A percentile compares a stretch with the other conserved stretches of the same genome.
Conservation (phyloP, 2,113 vertebrate species). For the Hystrix brachyura region DNA sequence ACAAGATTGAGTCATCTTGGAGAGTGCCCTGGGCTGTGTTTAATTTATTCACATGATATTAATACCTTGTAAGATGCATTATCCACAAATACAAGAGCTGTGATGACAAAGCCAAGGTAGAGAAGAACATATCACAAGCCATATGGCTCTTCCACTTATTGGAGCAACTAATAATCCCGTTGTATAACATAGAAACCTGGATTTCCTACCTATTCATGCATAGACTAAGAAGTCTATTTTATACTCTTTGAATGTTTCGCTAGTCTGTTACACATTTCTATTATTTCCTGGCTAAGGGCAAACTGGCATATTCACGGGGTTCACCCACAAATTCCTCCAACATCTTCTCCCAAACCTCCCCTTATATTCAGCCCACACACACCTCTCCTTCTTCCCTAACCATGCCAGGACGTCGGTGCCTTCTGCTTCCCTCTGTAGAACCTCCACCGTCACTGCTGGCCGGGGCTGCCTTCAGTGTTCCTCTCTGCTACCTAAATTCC, state of each 20-base stretch:
- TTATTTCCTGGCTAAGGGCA: background rate
- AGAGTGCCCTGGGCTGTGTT: background rate
- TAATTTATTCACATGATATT: background rate
- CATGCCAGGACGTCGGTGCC: background rate
- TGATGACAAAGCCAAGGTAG: background rate
- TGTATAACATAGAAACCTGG: background rate
- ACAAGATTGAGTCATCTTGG: background rate
- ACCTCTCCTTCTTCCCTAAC: background rate
- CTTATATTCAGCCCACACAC: background rate
- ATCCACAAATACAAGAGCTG: background rate
- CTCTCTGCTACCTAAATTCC: background rate
- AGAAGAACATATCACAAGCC: background rate
- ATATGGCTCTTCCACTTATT: background rate
- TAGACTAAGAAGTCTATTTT: background rate
- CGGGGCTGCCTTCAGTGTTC: background rate
- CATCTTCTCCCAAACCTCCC: background rate
- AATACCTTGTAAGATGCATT: background rate
- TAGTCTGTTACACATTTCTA: background rate
- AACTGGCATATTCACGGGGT: background rate
- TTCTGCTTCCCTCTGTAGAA: background rate
- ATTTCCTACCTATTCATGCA: background rate
- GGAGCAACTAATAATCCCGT: background rate
- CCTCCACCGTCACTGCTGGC: fast-evolving
- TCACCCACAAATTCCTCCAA: background rate
- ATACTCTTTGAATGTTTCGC: background rate